phyloP scores from a whole-genome alignment of 2,113 vertebrate species.

The Dicerorhinus sumatrensis region DNA sequence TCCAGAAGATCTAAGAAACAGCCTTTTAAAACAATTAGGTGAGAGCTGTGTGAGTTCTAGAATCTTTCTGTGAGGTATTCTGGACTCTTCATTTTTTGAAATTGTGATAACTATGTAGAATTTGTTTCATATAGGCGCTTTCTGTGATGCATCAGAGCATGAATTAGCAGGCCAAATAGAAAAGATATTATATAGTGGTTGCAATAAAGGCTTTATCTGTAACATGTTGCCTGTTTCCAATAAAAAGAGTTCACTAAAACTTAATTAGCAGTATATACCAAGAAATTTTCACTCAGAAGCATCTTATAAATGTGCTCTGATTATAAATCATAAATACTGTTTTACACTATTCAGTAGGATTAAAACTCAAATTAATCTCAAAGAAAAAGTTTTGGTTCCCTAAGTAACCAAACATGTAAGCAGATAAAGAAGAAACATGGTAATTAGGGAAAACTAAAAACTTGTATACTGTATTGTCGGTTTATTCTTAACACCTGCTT shows the following conservation, averaged over 20 bases:
- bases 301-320: conserved; percentile 47
- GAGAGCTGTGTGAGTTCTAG: not conserved
- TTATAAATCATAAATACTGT: conserved; percentile 60
- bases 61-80: not conserved
- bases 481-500: conserved; percentile 40
- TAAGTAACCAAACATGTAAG: conserved; percentile 39
- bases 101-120: not conserved
- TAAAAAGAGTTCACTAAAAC: conserved; percentile 48
- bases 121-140: not conserved
- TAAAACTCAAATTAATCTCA: conserved; percentile 57
- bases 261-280: conserved; percentile 49
- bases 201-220: not conserved
- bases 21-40: not conserved
- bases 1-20: not conserved
- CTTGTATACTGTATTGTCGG: not conserved
- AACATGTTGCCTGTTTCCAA: not conserved
- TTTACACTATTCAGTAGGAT: conserved; percentile 49
- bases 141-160: not conserved
- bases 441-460: conserved; percentile 39
- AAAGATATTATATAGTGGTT: not conserved
- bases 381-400: conserved; percentile 57
- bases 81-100: not conserved
- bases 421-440: conserved; percentile 46
- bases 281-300: conserved; percentile 47
- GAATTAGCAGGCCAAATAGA: not conserved